Evolutionary conservation across 2,797 vertebrate genomes (phyloP), one percentile per base, ranked within the genome.

Genomic region (Monodelphis domestica): DNA sequence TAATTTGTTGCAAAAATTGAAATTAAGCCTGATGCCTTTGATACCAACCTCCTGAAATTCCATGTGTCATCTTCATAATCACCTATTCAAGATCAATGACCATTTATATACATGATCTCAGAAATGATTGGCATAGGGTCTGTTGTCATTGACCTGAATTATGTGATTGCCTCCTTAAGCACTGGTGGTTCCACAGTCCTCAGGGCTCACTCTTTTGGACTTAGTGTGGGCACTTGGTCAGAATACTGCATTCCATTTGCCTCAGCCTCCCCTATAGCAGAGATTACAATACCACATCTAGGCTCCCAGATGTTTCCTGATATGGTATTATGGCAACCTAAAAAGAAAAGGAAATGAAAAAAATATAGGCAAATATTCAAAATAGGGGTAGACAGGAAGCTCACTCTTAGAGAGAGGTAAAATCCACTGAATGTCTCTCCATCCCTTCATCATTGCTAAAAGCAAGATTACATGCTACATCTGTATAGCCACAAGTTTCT

Each of bases 1-100:
- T 3, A 21, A 56, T 89, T 5, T 91, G 28, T 94, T 91, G 90
- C 0, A 88, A 91, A 94, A n/a, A n/a, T 51, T 51, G 38, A 88
- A 89, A 53, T 89, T 92, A 84, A 95, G 51, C n/a, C 92, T 0
- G 5, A 3, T 93, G 15, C 50, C 6, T 78, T 30, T 90, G 92
- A 93, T 50, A 15, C 55, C 63, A 70, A 10, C 45, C 78, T 90
- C 54, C 0, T 50, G 26, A 3, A 90, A 30, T 5, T 38, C 17
- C 15, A 38, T 38, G 63, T 7, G 5, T 78, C n/a, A 78, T 78
- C n/a, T 78, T n/a, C 2, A 45, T 17, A 2, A 21, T 70, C n/a
- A 70, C 0, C 2, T 2, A 70, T 38, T 38, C 63, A 70, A 38
- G 15, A 38, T 38, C n/a, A 70, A 7, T 38, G n/a, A 17, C 6